A percentile compares a stretch with the other conserved stretches of the same genome.
phyloP scores from a whole-genome alignment of 2,113 vertebrate genomes.

The Gadus chalcogrammus region DNA sequence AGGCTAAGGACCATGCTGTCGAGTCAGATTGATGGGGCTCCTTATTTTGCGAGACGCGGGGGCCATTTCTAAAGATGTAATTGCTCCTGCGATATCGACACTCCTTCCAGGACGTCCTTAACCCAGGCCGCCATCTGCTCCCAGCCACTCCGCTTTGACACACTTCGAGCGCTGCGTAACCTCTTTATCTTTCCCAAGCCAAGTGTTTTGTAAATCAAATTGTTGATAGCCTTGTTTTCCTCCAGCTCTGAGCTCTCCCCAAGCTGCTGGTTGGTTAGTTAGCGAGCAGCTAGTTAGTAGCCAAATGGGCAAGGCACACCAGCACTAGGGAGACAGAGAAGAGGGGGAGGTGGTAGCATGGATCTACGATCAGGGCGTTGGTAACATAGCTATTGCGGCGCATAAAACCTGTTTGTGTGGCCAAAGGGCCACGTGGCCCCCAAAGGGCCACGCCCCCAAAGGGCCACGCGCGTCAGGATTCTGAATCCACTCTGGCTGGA shows the following conservation, averaged over 20 bases:
- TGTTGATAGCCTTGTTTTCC: constrained; percentile 20
- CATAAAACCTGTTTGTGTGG: constrained; percentile 8
- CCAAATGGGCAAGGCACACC: no score
- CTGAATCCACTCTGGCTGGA: constrained; percentile 57
- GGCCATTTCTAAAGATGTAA: constrained; percentile 86
- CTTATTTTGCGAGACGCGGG: constrained; percentile 78
- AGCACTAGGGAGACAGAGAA: background rate
- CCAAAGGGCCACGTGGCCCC: constrained; percentile 20
- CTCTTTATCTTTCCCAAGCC: constrained; percentile 30
- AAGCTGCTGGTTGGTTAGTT: constrained; percentile 25
- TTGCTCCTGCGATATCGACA: constrained; percentile 82
- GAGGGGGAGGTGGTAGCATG: no score
- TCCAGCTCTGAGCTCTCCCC: constrained; percentile 10
- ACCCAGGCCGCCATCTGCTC: constrained; percentile 47
- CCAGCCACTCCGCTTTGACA: constrained; percentile 15
- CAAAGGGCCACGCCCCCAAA: constrained; percentile 13
- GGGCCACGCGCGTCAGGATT: constrained; percentile 57
- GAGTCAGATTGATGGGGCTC: constrained; percentile 78
- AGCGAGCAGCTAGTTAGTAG: no score
- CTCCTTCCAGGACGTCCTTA: constrained; percentile 76
- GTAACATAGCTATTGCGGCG: constrained; percentile 15
- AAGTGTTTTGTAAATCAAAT: constrained; percentile 48
- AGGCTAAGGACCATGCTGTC: constrained; percentile 77
- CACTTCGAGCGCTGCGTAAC: constrained; percentile 23
- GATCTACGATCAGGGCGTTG: background rate